These are phyloP conservation scores for Phyto melanocephala DNA, from an alignment of 2,888 invertebrate species.

Conservation along the genomic window DNA sequence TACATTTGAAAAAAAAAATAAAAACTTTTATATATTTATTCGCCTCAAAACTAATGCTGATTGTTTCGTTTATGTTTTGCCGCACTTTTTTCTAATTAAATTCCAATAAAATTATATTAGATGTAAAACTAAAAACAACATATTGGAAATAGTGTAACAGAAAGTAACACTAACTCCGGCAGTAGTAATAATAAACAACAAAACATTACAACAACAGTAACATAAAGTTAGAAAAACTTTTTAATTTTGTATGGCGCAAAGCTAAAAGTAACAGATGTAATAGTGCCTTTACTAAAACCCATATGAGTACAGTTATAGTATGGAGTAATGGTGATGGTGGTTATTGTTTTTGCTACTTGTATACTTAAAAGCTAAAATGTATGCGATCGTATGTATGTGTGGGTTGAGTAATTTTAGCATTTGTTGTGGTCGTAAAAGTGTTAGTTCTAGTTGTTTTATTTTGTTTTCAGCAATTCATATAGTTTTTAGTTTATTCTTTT, in stretches of 20 bases:
- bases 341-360: neutral
- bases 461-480: neutral
- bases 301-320: neutral
- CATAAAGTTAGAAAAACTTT: slow-evolving; percentile 23
- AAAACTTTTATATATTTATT: too few relatives aligned
- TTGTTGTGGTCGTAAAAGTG: slow-evolving; percentile 57
- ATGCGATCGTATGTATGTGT: neutral
- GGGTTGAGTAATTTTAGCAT: slow-evolving; percentile 41
- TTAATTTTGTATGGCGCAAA: slow-evolving; percentile 37
- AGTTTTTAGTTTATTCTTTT: neutral
- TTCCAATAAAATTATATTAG: neutral
- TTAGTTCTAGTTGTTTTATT: slow-evolving; percentile 29
- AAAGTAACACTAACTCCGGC: neutral
- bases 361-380: neutral
- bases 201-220: neutral
- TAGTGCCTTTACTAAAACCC: slow-evolving; percentile 5
- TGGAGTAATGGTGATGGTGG: neutral
- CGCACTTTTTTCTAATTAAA: neutral
- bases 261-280: slow-evolving; percentile 18
- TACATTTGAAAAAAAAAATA: too few relatives aligned
- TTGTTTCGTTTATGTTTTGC: neutral
- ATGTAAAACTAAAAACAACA: neutral
- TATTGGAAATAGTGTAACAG: slow-evolving; percentile 37
- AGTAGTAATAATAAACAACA: slow-evolving; percentile 2
- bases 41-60: too few relatives aligned